Evolutionary conservation across 2,797 vertebrate species (phyloP).

Genomic region (Hephaestus fuliginosus): DNA sequence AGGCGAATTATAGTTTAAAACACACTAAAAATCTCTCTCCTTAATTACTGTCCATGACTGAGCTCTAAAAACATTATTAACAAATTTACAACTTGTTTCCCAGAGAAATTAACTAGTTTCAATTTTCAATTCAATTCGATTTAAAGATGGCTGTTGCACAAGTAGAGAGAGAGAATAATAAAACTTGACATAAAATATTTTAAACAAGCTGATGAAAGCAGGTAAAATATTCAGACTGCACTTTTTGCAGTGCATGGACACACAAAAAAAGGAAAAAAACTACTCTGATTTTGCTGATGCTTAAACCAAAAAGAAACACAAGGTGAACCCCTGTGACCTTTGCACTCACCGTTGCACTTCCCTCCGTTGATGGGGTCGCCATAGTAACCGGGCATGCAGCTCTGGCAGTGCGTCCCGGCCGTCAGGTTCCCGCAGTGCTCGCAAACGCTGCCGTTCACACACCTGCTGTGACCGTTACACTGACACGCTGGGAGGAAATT

Average conservation of each 20-base stretch:
- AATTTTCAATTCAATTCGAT: too few relatives aligned
- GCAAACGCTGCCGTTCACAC: conserved; percentile 91
- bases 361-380: conserved; percentile 97
- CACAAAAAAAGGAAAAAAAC: too few relatives aligned
- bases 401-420: conserved; percentile 93
- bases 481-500: conserved; percentile 89
- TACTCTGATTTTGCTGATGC: too few relatives aligned
- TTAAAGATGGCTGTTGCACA: background rate
- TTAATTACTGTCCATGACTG: background rate
- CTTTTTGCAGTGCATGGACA: background rate
- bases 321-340: background rate
- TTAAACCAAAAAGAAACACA: background rate
- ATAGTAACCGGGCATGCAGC: conserved; percentile 94
- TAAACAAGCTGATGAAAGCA: background rate
- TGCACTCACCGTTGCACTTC: conserved; percentile 90
- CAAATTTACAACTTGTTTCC: background rate
- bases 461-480: conserved; percentile 97
- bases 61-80: background rate
- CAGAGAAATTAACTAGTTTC: background rate
- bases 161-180: background rate
- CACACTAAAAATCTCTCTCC: background rate
- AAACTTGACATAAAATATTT: background rate
- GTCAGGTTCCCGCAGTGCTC: conserved; percentile 96
- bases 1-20: background rate
- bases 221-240: too few relatives aligned